These are phyloP conservation scores for Drosophila kepulauana DNA, from an alignment of 1,140 invertebrate species.

Conservation along the genomic window DNA sequence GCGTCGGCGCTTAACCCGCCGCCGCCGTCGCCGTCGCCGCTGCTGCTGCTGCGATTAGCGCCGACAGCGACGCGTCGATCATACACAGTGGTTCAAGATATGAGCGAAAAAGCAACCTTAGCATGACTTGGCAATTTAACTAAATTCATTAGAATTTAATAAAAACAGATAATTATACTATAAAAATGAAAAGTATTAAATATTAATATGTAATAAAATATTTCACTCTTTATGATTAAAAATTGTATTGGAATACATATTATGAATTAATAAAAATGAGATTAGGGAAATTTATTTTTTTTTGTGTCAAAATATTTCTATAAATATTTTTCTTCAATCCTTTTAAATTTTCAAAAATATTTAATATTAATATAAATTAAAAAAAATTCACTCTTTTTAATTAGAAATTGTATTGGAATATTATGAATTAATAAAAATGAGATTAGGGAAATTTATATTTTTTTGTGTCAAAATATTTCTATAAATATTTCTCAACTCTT, in stretches of 20 bases:
- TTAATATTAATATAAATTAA: background rate
- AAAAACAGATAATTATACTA: background rate
- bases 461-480: too few species aligned
- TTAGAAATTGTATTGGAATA: too few species aligned
- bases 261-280: too few species aligned
- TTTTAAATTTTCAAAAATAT: background rate
- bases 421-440: too few species aligned
- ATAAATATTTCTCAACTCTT: too few species aligned
- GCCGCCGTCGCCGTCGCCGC: constrained; percentile 40
- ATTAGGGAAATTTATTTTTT: too few species aligned
- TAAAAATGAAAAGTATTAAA: background rate
- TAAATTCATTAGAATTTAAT: background rate
- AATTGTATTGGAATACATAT: too few species aligned
- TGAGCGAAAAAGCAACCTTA: background rate
- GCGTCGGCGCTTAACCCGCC: constrained; percentile 70
- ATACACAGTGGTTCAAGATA: constrained; percentile 28
- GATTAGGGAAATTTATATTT: too few species aligned
- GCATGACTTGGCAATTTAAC: background rate
- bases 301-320: too few species aligned
- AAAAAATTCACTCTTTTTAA: too few species aligned
- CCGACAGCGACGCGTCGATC: constrained; percentile 13
- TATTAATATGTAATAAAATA: background rate
- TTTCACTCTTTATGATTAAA: too few species aligned
- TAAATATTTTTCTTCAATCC: too few species aligned
- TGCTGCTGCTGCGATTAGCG: constrained; percentile 41